These are phyloP conservation scores for Arctia plantaginis DNA, from an alignment of 2,888 invertebrate genomes.

Conservation along the genomic window DNA sequence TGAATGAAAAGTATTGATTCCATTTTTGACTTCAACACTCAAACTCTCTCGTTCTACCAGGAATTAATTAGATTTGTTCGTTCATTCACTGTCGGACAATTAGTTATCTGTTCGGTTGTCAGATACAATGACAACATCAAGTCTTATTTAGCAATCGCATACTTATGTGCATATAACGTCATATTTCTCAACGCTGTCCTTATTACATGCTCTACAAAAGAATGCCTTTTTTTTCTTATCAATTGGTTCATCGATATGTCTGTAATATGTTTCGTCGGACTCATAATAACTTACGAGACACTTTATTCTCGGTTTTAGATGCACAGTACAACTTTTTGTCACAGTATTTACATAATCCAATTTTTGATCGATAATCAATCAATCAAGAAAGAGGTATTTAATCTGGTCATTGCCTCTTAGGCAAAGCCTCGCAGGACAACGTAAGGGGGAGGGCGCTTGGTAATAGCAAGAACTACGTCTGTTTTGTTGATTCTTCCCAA, in stretches of 20 bases:
- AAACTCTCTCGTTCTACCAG: background rate
- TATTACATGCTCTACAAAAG: conserved; percentile 20
- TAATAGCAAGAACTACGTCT: background rate
- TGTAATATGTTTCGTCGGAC: background rate
- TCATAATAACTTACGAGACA: background rate
- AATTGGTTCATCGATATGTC: conserved; percentile 19
- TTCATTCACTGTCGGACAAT: background rate
- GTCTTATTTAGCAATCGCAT: conserved; percentile 19
- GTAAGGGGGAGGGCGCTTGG: no score
- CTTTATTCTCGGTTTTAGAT: background rate
- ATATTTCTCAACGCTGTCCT: conserved; percentile 14
- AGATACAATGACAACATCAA: conserved; percentile 3
- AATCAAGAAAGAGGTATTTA: no score
- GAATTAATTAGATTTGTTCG: background rate
- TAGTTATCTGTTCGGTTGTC: background rate
- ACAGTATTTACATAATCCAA: background rate
- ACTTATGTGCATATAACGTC: conserved; percentile 5
- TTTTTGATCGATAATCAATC: no score
- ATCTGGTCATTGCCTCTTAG: no score
- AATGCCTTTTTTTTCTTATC: conserved; percentile 19
- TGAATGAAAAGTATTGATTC: background rate
- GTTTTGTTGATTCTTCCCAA: background rate
- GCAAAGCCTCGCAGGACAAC: no score
- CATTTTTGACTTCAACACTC: no score
- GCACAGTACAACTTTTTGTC: background rate